Conservation (phyloP, 2,888 invertebrate genomes). For the Limnephilus rhombicus region DNA sequence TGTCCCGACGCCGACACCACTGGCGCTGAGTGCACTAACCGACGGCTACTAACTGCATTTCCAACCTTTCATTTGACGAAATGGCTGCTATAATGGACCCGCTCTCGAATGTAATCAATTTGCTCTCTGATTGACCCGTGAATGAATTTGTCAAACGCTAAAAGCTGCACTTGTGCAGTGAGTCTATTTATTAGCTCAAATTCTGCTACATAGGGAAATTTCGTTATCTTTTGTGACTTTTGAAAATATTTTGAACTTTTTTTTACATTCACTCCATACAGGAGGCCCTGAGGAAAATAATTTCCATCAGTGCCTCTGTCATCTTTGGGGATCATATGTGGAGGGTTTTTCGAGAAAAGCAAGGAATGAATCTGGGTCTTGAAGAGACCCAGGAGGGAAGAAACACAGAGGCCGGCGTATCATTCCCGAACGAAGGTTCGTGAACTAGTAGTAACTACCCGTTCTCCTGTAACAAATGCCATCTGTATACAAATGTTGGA, state of each 20-base stretch:
- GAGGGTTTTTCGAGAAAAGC: no score
- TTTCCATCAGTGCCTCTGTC: no score
- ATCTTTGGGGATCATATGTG: no score
- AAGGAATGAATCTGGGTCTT: no score
- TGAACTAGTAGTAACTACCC: no score
- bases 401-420: no score
- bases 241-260: background rate
- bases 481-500: no score
- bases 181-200: background rate
- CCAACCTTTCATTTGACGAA: constrained; percentile 12
- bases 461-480: no score
- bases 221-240: background rate
- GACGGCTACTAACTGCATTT: background rate
- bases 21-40: background rate
- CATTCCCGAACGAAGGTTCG: no score
- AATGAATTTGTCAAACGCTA: constrained; percentile 10
- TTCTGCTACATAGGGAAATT: background rate
- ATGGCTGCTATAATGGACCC: constrained; percentile 11
- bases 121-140: background rate
- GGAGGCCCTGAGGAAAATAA: no score
- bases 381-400: no score
- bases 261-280: no score
- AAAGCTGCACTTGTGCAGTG: background rate
- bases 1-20: background rate
- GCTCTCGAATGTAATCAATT: constrained; percentile 25